Percentiles rank a stretch among this genome's conserved stretches.
phyloP scores from a whole-genome alignment of 2,113 vertebrate genomes.

The Hirundichthys speculiger region DNA sequence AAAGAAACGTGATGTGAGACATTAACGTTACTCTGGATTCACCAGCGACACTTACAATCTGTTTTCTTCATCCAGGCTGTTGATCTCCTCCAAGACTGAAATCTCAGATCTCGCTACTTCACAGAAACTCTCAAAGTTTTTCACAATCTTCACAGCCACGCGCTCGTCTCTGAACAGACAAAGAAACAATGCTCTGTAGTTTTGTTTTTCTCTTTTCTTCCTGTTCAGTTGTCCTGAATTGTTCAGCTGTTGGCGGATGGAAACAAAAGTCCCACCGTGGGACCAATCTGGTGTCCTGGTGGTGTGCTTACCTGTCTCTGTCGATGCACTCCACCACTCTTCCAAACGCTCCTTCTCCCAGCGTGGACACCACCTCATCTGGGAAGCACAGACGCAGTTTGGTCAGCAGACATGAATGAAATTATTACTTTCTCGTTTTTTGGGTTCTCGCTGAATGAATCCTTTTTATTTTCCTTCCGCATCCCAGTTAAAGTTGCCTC shows the following conservation, averaged over 20 bases:
- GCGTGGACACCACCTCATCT: constrained; percentile 91
- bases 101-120: constrained; percentile 92
- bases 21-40: no score
- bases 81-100: constrained; percentile 90
- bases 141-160: constrained; percentile 95
- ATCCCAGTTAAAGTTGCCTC: no score
- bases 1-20: no score
- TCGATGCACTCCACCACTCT: constrained; percentile 93
- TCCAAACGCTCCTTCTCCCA: constrained; percentile 92
- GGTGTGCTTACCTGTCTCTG: constrained; percentile 81
- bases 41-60: constrained; percentile 74
- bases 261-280: background rate
- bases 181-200: background rate
- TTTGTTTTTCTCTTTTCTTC: no score
- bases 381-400: constrained; percentile 9
- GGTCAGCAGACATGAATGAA: no score
- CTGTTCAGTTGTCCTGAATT: background rate
- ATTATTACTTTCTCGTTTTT: no score
- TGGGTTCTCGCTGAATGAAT: no score
- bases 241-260: background rate
- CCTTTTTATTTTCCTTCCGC: no score
- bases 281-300: no score
- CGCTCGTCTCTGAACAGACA: constrained; percentile 69
- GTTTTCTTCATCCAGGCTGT: constrained; percentile 86
- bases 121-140: constrained; percentile 89